Percentiles rank a stretch among this genome's conserved stretches.
Evolutionary conservation across 2,888 invertebrate genomes (phyloP).

Genomic region (Heliconius hortense): DNA sequence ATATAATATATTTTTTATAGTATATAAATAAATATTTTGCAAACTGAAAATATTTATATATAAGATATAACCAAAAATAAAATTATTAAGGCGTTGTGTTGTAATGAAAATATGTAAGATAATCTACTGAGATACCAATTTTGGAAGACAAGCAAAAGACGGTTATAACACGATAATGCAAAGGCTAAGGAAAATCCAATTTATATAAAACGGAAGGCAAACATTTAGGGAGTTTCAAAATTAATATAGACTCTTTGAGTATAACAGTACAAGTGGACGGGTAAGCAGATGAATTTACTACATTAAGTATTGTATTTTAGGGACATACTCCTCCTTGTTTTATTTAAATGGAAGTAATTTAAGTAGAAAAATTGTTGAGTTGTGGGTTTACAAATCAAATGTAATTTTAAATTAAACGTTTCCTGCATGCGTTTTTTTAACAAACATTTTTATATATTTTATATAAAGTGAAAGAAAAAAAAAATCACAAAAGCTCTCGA

Average conservation of each 20-base stretch:
- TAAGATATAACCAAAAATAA: background rate
- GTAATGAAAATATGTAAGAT: constrained; percentile 19
- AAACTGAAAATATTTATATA: background rate
- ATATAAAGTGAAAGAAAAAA: no score
- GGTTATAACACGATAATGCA: constrained; percentile 25
- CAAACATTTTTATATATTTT: no score
- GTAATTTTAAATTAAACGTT: no score
- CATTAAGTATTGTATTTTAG: constrained; percentile 1
- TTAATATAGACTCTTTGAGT: constrained; percentile 24
- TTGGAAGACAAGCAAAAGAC: constrained; percentile 26
- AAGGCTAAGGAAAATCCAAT: constrained; percentile 28
- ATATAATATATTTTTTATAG: background rate
- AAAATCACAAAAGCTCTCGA: no score
- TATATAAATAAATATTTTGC: background rate
- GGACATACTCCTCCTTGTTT: background rate
- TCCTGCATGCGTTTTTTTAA: no score
- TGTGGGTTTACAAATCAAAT: no score
- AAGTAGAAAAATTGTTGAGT: no score
- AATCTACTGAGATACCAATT: constrained; percentile 26
- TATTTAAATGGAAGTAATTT: background rate
- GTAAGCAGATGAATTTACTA: constrained; percentile 18
- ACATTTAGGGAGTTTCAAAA: constrained; percentile 27
- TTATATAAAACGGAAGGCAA: constrained; percentile 27
- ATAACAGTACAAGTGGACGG: constrained; percentile 16
- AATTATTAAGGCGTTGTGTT: constrained; percentile 1